A percentile compares a stretch with the other conserved stretches of the same genome.
These are phyloP conservation scores for Leptestheria dahalacensis DNA, from an alignment of 1,140 invertebrate genomes.

Conservation along the genomic window DNA sequence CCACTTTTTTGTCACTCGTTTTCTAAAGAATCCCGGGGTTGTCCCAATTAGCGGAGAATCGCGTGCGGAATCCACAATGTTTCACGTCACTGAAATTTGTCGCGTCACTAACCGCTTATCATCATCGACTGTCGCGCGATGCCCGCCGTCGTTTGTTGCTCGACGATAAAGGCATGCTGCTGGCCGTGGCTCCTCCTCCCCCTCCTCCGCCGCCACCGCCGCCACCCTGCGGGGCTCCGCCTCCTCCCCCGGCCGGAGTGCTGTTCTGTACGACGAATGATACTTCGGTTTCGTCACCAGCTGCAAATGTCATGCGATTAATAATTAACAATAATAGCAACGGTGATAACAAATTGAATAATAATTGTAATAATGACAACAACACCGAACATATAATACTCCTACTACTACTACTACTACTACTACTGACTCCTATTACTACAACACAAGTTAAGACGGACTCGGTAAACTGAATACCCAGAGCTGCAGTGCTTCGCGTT, in stretches of 20 bases:
- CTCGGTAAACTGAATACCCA: too few species aligned
- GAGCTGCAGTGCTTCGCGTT: conserved; percentile 5
- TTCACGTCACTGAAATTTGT: background rate
- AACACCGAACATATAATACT: too few species aligned
- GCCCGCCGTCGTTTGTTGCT: conserved; percentile 8
- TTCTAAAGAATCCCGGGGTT: too few species aligned
- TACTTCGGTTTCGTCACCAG: background rate
- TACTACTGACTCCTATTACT: too few species aligned
- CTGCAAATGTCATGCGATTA: background rate
- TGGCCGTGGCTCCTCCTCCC: background rate
- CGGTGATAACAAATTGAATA: too few species aligned
- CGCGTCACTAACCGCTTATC: background rate
- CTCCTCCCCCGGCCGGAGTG: background rate
- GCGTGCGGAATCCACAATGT: too few species aligned
- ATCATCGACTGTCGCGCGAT: conserved; percentile 7
- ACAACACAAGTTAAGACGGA: too few species aligned
- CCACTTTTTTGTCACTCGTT: too few species aligned
- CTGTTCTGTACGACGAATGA: background rate
- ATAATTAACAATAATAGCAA: too few species aligned
- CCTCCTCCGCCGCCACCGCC: background rate
- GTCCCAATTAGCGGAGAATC: too few species aligned
- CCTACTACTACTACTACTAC: too few species aligned
- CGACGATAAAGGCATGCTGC: background rate
- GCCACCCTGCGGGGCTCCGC: background rate
- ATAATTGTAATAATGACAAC: too few species aligned